These are phyloP conservation scores for Lepus americanus DNA, from an alignment of 2,113 vertebrate species.

Conservation along the genomic window DNA sequence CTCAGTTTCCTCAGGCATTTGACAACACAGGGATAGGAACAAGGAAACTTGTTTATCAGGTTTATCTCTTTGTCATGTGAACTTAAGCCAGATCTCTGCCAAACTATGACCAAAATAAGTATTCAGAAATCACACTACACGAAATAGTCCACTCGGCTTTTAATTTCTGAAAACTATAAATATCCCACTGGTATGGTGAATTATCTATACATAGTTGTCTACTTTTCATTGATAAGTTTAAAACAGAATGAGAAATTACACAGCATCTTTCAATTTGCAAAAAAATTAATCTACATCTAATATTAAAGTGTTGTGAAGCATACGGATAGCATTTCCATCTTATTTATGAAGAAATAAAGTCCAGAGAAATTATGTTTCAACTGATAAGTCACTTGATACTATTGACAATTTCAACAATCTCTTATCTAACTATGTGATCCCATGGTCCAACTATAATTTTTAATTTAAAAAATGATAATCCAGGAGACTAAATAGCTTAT, in stretches of 20 bases:
- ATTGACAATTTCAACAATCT: background rate
- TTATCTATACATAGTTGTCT: background rate
- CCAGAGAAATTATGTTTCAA: background rate
- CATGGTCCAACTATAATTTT: slow-evolving; percentile 38
- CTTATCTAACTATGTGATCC: background rate
- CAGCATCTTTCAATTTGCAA: background rate
- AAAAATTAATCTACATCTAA: background rate
- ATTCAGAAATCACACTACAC: background rate
- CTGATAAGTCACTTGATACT: background rate
- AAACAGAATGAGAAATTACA: background rate
- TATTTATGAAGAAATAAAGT: background rate
- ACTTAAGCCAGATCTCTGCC: background rate
- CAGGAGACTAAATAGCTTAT: slow-evolving; percentile 22
- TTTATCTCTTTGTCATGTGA: slow-evolving; percentile 32
- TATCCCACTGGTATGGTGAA: background rate
- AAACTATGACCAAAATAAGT: slow-evolving; percentile 33
- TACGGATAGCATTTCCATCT: background rate
- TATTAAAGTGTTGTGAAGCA: background rate
- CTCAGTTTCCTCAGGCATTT: background rate
- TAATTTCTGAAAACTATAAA: background rate
- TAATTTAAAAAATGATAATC: slow-evolving; percentile 7
- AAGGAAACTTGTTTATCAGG: slow-evolving; percentile 17
- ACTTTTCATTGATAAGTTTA: background rate
- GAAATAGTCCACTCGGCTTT: background rate
- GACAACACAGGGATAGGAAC: background rate